Evolutionary conservation across 2,797 vertebrate species (phyloP), one percentile per base, ranked within the genome.

Genomic region (Peromyscus eremicus): DNA sequence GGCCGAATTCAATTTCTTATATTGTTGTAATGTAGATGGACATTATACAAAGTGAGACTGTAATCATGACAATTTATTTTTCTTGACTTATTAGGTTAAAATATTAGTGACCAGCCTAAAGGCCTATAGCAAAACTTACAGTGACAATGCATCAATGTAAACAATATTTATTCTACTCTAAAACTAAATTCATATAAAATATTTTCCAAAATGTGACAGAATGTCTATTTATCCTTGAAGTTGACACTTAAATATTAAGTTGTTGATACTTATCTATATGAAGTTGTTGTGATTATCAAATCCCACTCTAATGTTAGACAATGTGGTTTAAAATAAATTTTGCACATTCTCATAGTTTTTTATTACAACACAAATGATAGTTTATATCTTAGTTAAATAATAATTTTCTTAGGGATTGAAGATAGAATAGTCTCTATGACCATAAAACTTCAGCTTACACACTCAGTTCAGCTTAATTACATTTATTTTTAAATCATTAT

Each of bases 401-500:
- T 52, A 68, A 76, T 89, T 94, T 93, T 64, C 46, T 89, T 62
- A 52, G 6, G 11, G 6, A 55, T 83, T 83, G 43, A 95, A 94
- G 79, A 70, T 93, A 71, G 81, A 93, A 76, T 34, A 87, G 46
- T 89, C 32, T 34, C 14, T 32, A 52, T 43, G 9, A 7, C 7
- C 52, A n/a, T 25, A n/a, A 37, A 92, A 2, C 1, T 73, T 87
- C 43, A 96, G 6, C 1, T 93, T 92, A 92, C 84, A 32, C 0
- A 55, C 13, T 80, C 40, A 89, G 68, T 84, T 97, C 34, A 75
- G 40, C 43, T 93, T 91, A 92, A 82, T 92, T 87, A 43, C 8
- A 68, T 68, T 92, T 83, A 84, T 66, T 27, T 94, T 93, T 96
- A 92, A 40, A 71, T 86, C 19, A 71, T 95, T 25, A 95, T 76